Percentiles rank a stretch among this genome's conserved stretches.
These are phyloP conservation scores for Hypotaenidia philippensis DNA, from an alignment of 2,797 vertebrate genomes.

Conservation along the genomic window DNA sequence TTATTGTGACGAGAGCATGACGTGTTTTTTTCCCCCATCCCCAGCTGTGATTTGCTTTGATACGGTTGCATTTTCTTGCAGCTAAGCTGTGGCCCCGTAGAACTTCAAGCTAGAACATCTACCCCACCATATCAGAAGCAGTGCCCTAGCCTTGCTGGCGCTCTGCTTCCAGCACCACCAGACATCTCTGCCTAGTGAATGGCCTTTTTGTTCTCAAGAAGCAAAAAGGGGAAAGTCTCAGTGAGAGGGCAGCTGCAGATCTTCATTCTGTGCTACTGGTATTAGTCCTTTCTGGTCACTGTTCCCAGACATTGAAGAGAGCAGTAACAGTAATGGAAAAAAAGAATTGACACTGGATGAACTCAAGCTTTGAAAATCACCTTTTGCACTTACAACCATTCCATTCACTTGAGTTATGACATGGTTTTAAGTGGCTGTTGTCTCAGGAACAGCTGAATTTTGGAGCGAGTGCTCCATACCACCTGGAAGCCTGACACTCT, in stretches of 20 bases:
- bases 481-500: constrained; percentile 16
- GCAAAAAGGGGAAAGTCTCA: neutral
- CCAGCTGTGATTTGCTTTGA: constrained; percentile 44
- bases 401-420: neutral
- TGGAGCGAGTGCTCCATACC: neutral
- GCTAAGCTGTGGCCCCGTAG: constrained; percentile 42
- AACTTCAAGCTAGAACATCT: constrained; percentile 32
- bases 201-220: constrained; percentile 28
- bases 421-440: constrained; percentile 17
- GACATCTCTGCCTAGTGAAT: neutral
- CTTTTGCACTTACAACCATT: neutral
- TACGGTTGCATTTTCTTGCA: constrained; percentile 59
- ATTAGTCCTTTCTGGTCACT: constrained; percentile 5
- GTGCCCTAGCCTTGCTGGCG: neutral
- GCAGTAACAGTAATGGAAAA: neutral
- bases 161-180: constrained; percentile 21
- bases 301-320: neutral
- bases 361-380: neutral
- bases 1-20: constrained; percentile 73
- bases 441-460: constrained; percentile 47
- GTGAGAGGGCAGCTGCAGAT: neutral
- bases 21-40: constrained; percentile 2
- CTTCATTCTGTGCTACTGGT: constrained; percentile 9
- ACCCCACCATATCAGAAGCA: neutral
- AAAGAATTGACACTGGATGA: constrained; percentile 4